A percentile compares a stretch with the other conserved stretches of the same genome.
Evolutionary conservation across 2,797 vertebrate genomes (phyloP).

Genomic region (Dermochelys coriacea): DNA sequence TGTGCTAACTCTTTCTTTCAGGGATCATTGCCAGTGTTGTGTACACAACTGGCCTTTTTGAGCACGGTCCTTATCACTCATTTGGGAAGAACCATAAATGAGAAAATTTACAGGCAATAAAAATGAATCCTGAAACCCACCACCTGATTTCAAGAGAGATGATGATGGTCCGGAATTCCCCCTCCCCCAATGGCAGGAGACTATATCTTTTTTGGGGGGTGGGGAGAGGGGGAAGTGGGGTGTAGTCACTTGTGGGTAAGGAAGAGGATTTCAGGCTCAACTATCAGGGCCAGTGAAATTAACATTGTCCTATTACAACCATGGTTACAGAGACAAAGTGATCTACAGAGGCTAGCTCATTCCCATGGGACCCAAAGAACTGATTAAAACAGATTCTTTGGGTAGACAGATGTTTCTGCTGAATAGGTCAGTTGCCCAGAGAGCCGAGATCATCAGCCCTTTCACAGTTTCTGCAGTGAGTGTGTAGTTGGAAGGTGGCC

Average conservation of each 20-base stretch:
- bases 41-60: background rate
- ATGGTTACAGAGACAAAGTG: background rate
- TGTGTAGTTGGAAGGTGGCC: background rate
- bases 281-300: slow-evolving; percentile 62
- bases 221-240: background rate
- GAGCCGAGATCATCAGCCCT: background rate
- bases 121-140: slow-evolving; percentile 18
- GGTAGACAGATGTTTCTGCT: background rate
- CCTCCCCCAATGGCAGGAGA: slow-evolving; percentile 20
- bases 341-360: slow-evolving; percentile 5
- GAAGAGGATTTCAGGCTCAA: slow-evolving; percentile 46
- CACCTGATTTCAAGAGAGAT: slow-evolving; percentile 17
- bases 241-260: background rate
- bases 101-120: slow-evolving; percentile 13
- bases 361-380: slow-evolving; percentile 21
- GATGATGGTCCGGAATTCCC: background rate
- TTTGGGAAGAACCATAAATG: slow-evolving; percentile 8
- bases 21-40: background rate
- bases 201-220: slow-evolving; percentile 49
- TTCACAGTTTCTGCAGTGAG: background rate
- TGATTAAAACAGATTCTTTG: background rate
- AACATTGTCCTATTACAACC: slow-evolving; percentile 37
- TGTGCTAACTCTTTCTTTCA: background rate
- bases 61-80: background rate
- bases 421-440: background rate